Percentiles rank a stretch among this genome's conserved stretches.
phyloP scores from a whole-genome alignment of 1,140 invertebrate genomes.

The Patella vulgata region DNA sequence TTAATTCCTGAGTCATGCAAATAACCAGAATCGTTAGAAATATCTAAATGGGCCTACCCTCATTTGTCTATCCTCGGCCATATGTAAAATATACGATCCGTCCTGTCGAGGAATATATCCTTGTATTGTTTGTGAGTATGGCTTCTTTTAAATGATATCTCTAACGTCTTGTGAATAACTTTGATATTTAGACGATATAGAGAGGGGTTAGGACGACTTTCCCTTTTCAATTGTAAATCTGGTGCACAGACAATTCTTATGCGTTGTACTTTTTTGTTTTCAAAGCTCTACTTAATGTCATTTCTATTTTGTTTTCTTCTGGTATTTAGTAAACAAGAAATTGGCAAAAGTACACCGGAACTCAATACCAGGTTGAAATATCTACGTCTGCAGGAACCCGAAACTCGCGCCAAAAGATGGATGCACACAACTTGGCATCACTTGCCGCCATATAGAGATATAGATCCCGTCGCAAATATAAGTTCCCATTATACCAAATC shows the following conservation, averaged over 20 bases:
- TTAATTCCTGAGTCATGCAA: no score
- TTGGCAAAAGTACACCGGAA: no score
- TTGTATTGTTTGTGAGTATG: neutral
- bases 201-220: conserved; percentile 11
- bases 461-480: conserved; percentile 46
- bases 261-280: no score
- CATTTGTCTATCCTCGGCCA: neutral
- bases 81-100: neutral
- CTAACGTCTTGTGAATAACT: neutral
- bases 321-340: no score
- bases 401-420: conserved; percentile 50
- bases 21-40: no score
- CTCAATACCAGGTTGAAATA: conserved; percentile 23
- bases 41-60: neutral
- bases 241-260: no score
- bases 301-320: no score
- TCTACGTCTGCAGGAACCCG: conserved; percentile 44
- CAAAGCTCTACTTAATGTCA: no score
- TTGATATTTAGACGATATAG: neutral
- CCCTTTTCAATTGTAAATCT: no score
- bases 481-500: conserved; percentile 51
- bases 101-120: neutral
- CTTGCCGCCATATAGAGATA: conserved; percentile 43
- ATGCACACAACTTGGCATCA: conserved; percentile 62
- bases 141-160: no score